Percentiles rank a stretch among this genome's conserved stretches.
Evolutionary conservation across 2,113 vertebrate species (phyloP).

Genomic region (Pagrus major): DNA sequence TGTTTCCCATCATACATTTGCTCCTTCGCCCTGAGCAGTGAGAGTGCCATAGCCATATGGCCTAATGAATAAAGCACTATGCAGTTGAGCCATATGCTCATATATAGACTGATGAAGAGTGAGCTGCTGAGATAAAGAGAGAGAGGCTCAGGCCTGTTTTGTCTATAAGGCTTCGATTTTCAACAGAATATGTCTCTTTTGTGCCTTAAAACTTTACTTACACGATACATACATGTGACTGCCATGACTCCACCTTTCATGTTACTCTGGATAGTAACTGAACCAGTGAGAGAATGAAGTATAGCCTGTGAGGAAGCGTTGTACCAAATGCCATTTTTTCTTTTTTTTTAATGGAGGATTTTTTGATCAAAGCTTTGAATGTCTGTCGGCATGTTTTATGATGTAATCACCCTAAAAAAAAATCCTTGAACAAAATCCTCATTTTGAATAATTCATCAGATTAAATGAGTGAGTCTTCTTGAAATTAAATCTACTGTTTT

Average conservation of each 20-base stretch:
- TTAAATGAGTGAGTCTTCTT: too few species aligned
- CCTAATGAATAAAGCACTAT: slow-evolving; percentile 79
- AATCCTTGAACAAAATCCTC: too few species aligned
- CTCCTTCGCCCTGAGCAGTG: slow-evolving; percentile 68
- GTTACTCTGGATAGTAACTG: not conserved
- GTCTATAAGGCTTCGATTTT: slow-evolving; percentile 9
- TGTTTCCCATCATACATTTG: slow-evolving; percentile 35
- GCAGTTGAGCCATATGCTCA: slow-evolving; percentile 74
- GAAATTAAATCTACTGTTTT: too few species aligned
- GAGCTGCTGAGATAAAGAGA: slow-evolving; percentile 38
- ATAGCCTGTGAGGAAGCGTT: not conserved
- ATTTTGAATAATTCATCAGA: too few species aligned
- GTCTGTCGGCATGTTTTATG: too few species aligned
- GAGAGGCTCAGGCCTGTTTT: slow-evolving; percentile 5
- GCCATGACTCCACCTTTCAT: not conserved
- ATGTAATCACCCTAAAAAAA: too few species aligned
- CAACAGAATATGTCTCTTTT: slow-evolving; percentile 1
- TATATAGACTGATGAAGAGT: slow-evolving; percentile 47
- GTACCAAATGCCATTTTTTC: too few species aligned
- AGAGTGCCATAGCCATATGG: slow-evolving; percentile 76
- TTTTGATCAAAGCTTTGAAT: too few species aligned
- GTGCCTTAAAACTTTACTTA: slow-evolving; percentile 9
- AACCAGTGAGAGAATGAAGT: slow-evolving; percentile 2
- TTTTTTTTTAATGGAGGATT: too few species aligned
- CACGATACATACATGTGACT: not conserved